phyloP scores from a whole-genome alignment of 1,140 invertebrate genomes.

The Zaprionus gabonicus region DNA sequence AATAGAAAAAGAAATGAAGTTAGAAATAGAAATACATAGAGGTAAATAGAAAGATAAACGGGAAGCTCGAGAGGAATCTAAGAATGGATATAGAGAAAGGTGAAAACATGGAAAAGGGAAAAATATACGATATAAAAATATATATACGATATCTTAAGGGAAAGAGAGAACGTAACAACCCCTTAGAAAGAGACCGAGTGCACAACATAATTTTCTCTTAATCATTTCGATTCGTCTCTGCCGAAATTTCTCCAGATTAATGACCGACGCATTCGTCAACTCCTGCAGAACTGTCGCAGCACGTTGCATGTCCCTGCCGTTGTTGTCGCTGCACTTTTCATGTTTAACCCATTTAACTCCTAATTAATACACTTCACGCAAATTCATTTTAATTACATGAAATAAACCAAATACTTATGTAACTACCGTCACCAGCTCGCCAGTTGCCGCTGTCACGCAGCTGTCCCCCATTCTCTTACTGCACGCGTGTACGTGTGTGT shows the following conservation, averaged over 20 bases:
- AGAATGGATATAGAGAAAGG: no score
- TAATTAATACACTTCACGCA: constrained; percentile 82
- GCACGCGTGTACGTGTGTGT: background rate
- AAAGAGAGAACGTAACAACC: no score
- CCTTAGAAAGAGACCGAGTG: background rate
- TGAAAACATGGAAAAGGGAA: no score
- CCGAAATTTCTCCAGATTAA: constrained; percentile 65
- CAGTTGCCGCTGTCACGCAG: constrained; percentile 37
- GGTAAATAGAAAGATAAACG: background rate
- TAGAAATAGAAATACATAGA: background rate
- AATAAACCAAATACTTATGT: constrained; percentile 81
- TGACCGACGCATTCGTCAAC: constrained; percentile 54
- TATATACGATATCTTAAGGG: no score
- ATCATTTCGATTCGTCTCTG: constrained; percentile 14
- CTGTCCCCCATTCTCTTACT: constrained; percentile 1
- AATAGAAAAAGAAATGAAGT: background rate
- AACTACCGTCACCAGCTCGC: constrained; percentile 45
- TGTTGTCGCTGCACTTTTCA: constrained; percentile 40
- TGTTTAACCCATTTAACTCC: constrained; percentile 81
- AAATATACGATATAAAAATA: no score
- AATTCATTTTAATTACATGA: constrained; percentile 82
- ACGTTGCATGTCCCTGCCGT: constrained; percentile 1
- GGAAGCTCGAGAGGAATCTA: no score
- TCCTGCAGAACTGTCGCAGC: constrained; percentile 24
- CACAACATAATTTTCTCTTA: background rate